A percentile compares a stretch with the other conserved stretches of the same genome.
Evolutionary conservation across 2,888 invertebrate genomes (phyloP).

Genomic region (Latheticus oryzae): DNA sequence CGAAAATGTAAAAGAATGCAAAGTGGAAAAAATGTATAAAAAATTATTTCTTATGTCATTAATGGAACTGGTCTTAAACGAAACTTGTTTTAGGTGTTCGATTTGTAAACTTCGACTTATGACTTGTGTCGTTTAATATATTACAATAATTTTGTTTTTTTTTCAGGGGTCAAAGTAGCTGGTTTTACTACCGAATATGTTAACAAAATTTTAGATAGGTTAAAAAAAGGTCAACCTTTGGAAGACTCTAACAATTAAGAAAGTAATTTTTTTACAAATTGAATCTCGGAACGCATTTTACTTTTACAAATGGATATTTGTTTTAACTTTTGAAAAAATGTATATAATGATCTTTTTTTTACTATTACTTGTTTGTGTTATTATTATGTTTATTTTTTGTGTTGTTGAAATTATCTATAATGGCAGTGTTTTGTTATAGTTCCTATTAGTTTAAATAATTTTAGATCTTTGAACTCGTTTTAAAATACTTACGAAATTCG

Average conservation of each 20-base stretch:
- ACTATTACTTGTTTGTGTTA: conserved; percentile 12
- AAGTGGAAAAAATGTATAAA: no score
- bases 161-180: conserved; percentile 87
- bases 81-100: no score
- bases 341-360: conserved; percentile 28
- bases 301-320: conserved; percentile 18
- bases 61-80: no score
- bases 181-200: conserved; percentile 94
- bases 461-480: conserved; percentile 1
- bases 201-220: conserved; percentile 89
- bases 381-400: conserved; percentile 39
- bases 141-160: no score
- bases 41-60: no score
- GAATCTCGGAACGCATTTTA: conserved; percentile 42
- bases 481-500: conserved; percentile 10
- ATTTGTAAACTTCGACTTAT: no score
- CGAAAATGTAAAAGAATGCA: no score
- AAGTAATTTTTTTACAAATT: conserved; percentile 7
- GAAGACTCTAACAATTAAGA: conserved; percentile 71
- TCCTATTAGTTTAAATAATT: conserved; percentile 25
- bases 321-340: conserved; percentile 12
- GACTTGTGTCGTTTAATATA: no score
- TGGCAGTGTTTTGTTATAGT: conserved; percentile 30
- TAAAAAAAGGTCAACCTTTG: conserved; percentile 79
- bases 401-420: conserved; percentile 10